Conservation (phyloP, 1,140 invertebrate genomes). For the Aethina tumida region DNA sequence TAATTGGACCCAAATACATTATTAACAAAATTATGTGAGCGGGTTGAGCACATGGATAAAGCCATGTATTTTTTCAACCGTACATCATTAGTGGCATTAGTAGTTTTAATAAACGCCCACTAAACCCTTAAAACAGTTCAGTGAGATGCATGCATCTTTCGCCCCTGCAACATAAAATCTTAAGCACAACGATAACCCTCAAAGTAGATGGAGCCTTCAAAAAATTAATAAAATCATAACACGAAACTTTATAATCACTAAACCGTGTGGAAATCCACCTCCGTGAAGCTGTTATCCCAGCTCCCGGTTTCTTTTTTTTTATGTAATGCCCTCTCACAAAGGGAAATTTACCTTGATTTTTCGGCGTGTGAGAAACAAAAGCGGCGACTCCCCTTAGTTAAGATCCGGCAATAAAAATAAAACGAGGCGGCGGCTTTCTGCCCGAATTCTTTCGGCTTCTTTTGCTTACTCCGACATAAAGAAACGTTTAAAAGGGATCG, state of each 20-base stretch:
- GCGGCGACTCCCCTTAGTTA: constrained; percentile 11
- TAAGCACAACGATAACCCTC: no score
- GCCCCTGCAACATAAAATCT: no score
- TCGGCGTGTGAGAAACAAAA: constrained; percentile 16
- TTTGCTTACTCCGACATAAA: constrained; percentile 21
- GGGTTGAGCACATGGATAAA: no score
- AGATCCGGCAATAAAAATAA: constrained; percentile 25
- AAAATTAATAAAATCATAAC: constrained; percentile 26
- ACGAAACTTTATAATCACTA: constrained; percentile 23
- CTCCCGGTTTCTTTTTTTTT: constrained; percentile 14
- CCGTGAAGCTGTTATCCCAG: constrained; percentile 14
- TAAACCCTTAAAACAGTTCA: no score
- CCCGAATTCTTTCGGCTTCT: constrained; percentile 27
- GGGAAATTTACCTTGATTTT: constrained; percentile 24
- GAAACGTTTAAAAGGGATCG: constrained; percentile 27
- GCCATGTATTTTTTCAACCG: no score
- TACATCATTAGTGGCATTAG: no score
- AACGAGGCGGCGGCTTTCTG: constrained; percentile 14
- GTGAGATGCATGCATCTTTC: no score
- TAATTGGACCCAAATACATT: no score
- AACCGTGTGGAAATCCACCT: constrained; percentile 20
- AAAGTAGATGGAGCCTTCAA: constrained; percentile 1
- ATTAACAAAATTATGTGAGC: no score
- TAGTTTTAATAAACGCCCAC: no score
- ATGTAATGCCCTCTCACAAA: constrained; percentile 24